Evolutionary conservation across 2,113 vertebrate species (phyloP).

Genomic region (Pollimyrus isidori): DNA sequence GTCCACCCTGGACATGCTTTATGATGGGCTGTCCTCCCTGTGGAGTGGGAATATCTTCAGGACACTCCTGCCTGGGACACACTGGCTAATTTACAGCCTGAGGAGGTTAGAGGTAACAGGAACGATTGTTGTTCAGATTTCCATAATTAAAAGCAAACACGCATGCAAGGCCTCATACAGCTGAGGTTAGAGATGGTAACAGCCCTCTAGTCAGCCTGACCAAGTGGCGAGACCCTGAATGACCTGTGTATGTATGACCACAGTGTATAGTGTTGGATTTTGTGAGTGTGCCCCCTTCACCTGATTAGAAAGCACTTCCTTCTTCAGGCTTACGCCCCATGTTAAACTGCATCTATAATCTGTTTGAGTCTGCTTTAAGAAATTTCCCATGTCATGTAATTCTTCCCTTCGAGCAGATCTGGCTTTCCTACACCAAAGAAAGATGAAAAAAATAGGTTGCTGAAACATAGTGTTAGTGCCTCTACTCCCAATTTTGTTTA

Average conservation of each 20-base stretch:
- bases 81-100: slow-evolving; percentile 13
- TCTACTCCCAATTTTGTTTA: neutral
- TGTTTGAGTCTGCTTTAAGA: neutral
- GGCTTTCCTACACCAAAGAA: neutral
- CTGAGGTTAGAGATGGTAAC: neutral
- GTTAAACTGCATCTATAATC: neutral
- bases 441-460: neutral
- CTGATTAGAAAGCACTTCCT: neutral
- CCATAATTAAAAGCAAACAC: neutral
- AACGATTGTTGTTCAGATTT: slow-evolving; percentile 5
- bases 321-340: neutral
- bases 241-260: neutral
- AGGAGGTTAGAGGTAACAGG: neutral
- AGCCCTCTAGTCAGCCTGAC: neutral
- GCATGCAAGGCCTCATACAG: neutral
- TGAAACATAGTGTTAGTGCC: neutral
- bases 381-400: neutral
- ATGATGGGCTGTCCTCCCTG: slow-evolving; percentile 8
- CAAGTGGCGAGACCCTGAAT: neutral
- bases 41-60: slow-evolving; percentile 11
- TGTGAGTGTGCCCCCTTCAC: neutral
- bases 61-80: slow-evolving; percentile 10
- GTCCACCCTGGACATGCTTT: slow-evolving; percentile 12
- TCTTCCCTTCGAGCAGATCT: neutral
- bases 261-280: neutral